A percentile compares a stretch with the other conserved stretches of the same genome.
Conservation (phyloP, 35 echinoderm and acorn worm species). For the Stichopus chloronotus region DNA sequence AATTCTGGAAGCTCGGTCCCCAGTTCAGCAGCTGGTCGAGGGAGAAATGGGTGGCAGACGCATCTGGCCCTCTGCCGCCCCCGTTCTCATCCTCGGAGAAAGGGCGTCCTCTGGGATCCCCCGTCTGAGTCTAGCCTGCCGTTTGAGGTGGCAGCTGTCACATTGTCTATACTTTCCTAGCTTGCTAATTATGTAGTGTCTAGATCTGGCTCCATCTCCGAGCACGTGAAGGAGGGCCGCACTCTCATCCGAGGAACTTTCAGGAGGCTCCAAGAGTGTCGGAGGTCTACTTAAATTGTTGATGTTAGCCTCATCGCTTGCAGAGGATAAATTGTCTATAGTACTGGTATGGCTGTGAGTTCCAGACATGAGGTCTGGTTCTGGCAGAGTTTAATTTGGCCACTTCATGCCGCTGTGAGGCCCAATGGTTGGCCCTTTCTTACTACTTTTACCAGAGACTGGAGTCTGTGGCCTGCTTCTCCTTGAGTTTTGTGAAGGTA, state of each 20-base stretch:
- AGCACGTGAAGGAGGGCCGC: slow-evolving; percentile 98
- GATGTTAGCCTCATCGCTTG: slow-evolving; percentile 61
- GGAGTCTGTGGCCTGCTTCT: slow-evolving; percentile 59
- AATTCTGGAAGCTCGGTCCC: slow-evolving; percentile 87
- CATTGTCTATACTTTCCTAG: slow-evolving; percentile 78
- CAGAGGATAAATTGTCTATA: slow-evolving; percentile 90
- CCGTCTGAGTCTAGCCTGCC: slow-evolving; percentile 77
- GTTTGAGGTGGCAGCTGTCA: slow-evolving; percentile 57
- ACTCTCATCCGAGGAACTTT: slow-evolving; percentile 86
- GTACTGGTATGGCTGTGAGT: slow-evolving; percentile 96
- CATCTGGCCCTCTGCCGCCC: slow-evolving; percentile 27
- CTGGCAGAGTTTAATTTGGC: slow-evolving; percentile 84
- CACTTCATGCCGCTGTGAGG: slow-evolving; percentile 91
- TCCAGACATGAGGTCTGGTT: slow-evolving; percentile 84
- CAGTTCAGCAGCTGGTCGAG: slow-evolving; percentile 90
- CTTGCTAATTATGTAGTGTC: slow-evolving; percentile 72
- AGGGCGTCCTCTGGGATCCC: slow-evolving; percentile 86
- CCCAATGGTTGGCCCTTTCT: slow-evolving; percentile 55
- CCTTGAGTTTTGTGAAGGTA: neutral
- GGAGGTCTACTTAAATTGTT: slow-evolving; percentile 61
- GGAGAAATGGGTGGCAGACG: slow-evolving; percentile 69
- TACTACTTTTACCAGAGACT: slow-evolving; percentile 21
- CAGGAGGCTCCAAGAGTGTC: slow-evolving; percentile 81
- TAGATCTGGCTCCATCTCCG: slow-evolving; percentile 83
- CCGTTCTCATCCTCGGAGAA: slow-evolving; percentile 91